phyloP scores from a whole-genome alignment of 53 echinoderm and acorn worm genomes.

The Echinometra lucunter region DNA sequence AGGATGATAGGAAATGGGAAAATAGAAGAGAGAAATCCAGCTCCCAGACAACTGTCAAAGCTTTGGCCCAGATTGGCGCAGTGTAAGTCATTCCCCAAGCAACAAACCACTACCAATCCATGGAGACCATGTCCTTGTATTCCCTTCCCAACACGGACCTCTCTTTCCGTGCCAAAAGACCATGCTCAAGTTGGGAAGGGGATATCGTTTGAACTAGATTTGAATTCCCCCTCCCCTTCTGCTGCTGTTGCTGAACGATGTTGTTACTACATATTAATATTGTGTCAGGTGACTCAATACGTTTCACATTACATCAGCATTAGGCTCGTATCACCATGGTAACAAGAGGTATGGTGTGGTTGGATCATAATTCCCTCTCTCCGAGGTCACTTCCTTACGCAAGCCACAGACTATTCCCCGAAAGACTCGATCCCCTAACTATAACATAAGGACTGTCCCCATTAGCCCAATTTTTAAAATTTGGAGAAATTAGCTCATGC shows the following conservation, averaged over 20 bases:
- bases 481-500: too few species aligned
- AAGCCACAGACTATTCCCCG: not conserved
- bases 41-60: not conserved
- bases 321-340: not conserved
- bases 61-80: not conserved
- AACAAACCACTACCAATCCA: not conserved
- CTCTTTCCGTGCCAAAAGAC: conserved; percentile 39
- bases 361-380: conserved; percentile 14
- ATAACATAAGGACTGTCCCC: not conserved
- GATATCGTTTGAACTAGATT: conserved; percentile 3
- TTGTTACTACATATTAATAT: not conserved
- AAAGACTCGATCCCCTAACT: not conserved
- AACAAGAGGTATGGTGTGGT: not conserved
- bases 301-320: not conserved
- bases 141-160: not conserved
- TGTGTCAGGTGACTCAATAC: conserved; percentile 9
- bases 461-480: not conserved
- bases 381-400: not conserved
- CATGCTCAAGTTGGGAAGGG: not conserved
- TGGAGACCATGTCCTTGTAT: not conserved
- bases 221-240: conserved; percentile 3
- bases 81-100: not conserved
- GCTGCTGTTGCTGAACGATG: not conserved
- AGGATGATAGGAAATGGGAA: not conserved
- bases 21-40: conserved; percentile 17